Evolutionary conservation across 2,113 vertebrate species (phyloP), one percentile per base, ranked within the genome.

Genomic region (Halcyon senegalensis): DNA sequence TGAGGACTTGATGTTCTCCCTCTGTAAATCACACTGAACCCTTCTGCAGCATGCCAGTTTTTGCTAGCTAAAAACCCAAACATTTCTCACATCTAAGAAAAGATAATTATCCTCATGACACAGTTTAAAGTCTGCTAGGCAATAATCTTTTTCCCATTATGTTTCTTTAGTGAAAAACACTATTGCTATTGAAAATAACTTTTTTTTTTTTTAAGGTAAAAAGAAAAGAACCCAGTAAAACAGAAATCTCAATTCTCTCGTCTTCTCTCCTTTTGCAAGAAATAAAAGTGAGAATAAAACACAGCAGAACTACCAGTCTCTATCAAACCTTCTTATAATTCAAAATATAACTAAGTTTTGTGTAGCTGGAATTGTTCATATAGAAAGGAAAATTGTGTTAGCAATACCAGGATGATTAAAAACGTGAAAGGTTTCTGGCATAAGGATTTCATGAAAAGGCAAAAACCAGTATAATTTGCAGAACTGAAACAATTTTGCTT

Each of bases 1-100:
- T 31, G 24, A 80, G 43, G 31, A 25, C 13, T 39, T 60, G 21
- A 19, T 73, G 30, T 66, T 88, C 31, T 83, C 5, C 25, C 82
- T 12, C 35, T 86, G 28, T 77, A 94, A 92, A 89, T 77, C 55
- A 77, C 24, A 70, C 8, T 13, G 27, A 80, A 86, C 24, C 53
- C 17, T 72, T 76, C 43, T 58, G 31, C 60, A 88, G 51, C 0
- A 0, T 77, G 31, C 59, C 41, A 80, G 59, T 80, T 86, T 86
- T 59, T 86, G 46, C 41, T 66, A 84, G 79, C 72, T 86, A 81
- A 31, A 76, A 88, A 92, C 80, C 21, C 86, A 93, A 93, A 88
- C 28, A 46, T 70, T 90, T 85, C 44, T 87, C 43, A 78, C 33
- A 59, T 78, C 84, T 82, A 70, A 68, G 51, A 72, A 75, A 93